Percentiles rank a stretch among this genome's conserved stretches.
phyloP scores from a whole-genome alignment of 2,113 vertebrate species.

The Hepsetus odoe region DNA sequence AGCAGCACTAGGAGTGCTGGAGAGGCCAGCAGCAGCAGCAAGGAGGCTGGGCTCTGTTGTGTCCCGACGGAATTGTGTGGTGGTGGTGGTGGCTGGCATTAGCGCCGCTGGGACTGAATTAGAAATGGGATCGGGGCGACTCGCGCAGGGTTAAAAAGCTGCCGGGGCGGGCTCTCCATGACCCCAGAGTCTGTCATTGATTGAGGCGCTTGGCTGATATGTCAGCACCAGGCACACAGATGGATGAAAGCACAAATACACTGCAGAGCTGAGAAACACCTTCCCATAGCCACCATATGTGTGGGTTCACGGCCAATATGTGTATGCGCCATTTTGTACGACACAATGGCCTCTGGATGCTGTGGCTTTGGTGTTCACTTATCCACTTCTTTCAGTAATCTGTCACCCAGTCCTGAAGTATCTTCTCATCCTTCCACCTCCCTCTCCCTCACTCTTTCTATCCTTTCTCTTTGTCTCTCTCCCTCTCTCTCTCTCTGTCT shows the following conservation, averaged over 20 bases:
- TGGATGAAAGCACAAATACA: slow-evolving; percentile 71
- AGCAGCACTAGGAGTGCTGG: neutral
- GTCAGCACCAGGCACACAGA: slow-evolving; percentile 72
- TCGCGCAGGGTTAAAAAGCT: slow-evolving; percentile 70
- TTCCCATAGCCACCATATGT: slow-evolving; percentile 33
- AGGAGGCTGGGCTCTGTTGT: slow-evolving; percentile 40
- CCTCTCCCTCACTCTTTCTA: slow-evolving; percentile 9
- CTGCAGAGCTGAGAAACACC: slow-evolving; percentile 55
- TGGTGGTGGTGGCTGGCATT: slow-evolving; percentile 71
- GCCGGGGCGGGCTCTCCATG: slow-evolving; percentile 57
- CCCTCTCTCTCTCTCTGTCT: slow-evolving; percentile 31
- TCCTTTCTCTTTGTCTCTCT: too few relatives aligned
- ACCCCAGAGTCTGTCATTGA: slow-evolving; percentile 65
- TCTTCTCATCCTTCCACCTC: slow-evolving; percentile 50
- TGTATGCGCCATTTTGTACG: slow-evolving; percentile 29
- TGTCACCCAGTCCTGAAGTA: slow-evolving; percentile 60
- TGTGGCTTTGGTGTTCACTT: slow-evolving; percentile 44
- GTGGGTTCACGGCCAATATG: slow-evolving; percentile 27
- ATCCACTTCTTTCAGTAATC: slow-evolving; percentile 53
- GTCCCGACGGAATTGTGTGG: slow-evolving; percentile 72
- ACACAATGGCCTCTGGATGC: slow-evolving; percentile 42
- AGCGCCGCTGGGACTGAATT: slow-evolving; percentile 73
- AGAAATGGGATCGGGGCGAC: slow-evolving; percentile 71
- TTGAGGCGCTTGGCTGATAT: slow-evolving; percentile 72
- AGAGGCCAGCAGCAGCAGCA: slow-evolving; percentile 20